Base-by-base conservation (phyloP, 2,797 vertebrate genomes). In the Podargus strigoides region DNA sequence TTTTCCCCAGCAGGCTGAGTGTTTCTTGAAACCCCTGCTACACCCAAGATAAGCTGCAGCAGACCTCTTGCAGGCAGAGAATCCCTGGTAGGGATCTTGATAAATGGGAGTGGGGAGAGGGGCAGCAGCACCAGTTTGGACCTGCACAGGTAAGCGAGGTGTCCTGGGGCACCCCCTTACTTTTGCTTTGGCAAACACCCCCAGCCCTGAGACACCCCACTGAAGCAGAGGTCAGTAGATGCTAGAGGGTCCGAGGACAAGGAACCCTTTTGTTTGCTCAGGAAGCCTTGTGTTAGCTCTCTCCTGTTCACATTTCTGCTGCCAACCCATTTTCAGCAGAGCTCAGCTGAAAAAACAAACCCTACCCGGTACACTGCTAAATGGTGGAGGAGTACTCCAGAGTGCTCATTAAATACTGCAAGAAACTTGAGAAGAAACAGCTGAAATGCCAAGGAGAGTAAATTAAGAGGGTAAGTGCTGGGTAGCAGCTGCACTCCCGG, bases 281-380 rank as follows among this genome's bases (percentile, higher is more conserved):
- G 41, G 32, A 49, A 27, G 17, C 47, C 22, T n/a, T 23, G 30
- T 30, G 27, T 10, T 56, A 14, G 28, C 28, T 4, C 23, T 23
- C 60, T 39, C 13, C 39, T 13, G 18, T 21, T 68, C 8, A 2
- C 0, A 3, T 41, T 34, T 56, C 37, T n/a, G 46, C 46, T 62
- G 46, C 84, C 52, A 68, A 34, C 3, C 10, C 15, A 3, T 50
- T 62, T 50, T 37, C 80, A 49, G 80, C 32, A 39, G 46, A 47
- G 69, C 49, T 63, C 9, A n/a, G 42, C 47, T 59, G 55, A 32
- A 37, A 72, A 72, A 66, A 5, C 52, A 46, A 59, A 59, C 60
- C 2, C 1, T n/a, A 18, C n/a, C 28, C 24, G 14, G 28, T 8
- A 36, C 1, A 1, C 32, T 0, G 24, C 22, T 37, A 39, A 56